phyloP scores from a whole-genome alignment of 2,113 vertebrate genomes.

The Microcebus griseorufus region DNA sequence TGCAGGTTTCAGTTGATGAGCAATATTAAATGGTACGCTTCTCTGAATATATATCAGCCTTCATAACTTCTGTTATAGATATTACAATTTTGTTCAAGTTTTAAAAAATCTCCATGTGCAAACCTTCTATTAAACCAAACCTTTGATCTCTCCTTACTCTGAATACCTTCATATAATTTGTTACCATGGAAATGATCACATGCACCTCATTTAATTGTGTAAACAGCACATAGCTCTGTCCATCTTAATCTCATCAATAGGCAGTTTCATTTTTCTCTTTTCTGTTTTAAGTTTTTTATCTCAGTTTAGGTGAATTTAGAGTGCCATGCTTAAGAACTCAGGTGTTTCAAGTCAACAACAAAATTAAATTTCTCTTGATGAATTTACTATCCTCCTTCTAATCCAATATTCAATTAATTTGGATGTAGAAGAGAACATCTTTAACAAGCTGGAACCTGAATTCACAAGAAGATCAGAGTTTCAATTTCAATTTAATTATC shows the following conservation, averaged over 20 bases:
- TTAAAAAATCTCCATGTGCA: slow-evolving; percentile 42
- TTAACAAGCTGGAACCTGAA: slow-evolving; percentile 45
- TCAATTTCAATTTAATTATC: slow-evolving; percentile 65
- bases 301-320: slow-evolving; percentile 30
- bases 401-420: slow-evolving; percentile 68
- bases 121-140: slow-evolving; percentile 64
- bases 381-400: slow-evolving; percentile 49
- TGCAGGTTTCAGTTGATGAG: neutral
- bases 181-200: slow-evolving; percentile 72
- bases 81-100: slow-evolving; percentile 22
- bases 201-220: slow-evolving; percentile 56
- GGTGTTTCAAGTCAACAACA: slow-evolving; percentile 54
- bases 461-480: slow-evolving; percentile 61
- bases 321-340: neutral
- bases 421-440: neutral
- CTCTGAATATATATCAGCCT: neutral
- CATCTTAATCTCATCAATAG: slow-evolving; percentile 27
- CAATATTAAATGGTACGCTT: neutral
- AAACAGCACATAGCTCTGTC: slow-evolving; percentile 57
- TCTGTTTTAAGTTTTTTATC: slow-evolving; percentile 40
- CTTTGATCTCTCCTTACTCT: slow-evolving; percentile 52
- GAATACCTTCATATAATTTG: slow-evolving; percentile 21
- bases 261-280: neutral
- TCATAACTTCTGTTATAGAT: neutral
- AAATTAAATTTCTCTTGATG: slow-evolving; percentile 70